Percentiles rank a stretch among this genome's conserved stretches.
Evolutionary conservation across 2,113 vertebrate genomes (phyloP).

Genomic region (Suncus etruscus): DNA sequence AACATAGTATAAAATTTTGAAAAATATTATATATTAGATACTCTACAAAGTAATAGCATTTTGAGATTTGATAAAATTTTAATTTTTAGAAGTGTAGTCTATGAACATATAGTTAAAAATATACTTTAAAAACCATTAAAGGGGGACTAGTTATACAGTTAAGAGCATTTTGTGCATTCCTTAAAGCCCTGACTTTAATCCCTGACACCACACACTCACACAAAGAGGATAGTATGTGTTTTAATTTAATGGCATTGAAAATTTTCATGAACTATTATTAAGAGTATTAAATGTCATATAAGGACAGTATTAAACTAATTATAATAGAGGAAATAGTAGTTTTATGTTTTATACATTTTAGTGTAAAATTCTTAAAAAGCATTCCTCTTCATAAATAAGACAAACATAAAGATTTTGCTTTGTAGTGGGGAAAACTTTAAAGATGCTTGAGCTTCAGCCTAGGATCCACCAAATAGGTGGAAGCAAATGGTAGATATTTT

Average conservation of each 20-base stretch:
- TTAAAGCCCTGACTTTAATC: too few relatives aligned
- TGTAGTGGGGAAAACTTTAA: neutral
- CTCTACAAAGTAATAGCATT: neutral
- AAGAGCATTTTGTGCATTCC: too few relatives aligned
- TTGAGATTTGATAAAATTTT: neutral
- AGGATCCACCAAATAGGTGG: neutral
- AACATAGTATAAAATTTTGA: constrained; percentile 53
- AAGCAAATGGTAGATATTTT: neutral
- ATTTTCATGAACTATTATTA: constrained; percentile 28
- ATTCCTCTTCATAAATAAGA: constrained; percentile 44
- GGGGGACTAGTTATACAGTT: neutral
- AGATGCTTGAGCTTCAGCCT: neutral
- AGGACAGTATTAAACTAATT: neutral
- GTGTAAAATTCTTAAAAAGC: constrained; percentile 44
- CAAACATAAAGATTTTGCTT: constrained; percentile 26
- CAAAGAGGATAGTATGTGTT: neutral
- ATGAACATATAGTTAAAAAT: neutral
- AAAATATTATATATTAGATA: constrained; percentile 4
- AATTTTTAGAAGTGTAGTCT: neutral
- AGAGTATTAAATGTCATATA: constrained; percentile 20
- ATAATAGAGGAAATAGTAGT: neutral
- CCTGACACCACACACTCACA: too few relatives aligned
- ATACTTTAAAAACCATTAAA: constrained; percentile 37
- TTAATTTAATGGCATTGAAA: neutral
- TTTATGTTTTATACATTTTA: constrained; percentile 1